These are phyloP conservation scores for Gadopsis marmoratus DNA, from an alignment of 2,797 vertebrate genomes.

Conservation along the genomic window DNA sequence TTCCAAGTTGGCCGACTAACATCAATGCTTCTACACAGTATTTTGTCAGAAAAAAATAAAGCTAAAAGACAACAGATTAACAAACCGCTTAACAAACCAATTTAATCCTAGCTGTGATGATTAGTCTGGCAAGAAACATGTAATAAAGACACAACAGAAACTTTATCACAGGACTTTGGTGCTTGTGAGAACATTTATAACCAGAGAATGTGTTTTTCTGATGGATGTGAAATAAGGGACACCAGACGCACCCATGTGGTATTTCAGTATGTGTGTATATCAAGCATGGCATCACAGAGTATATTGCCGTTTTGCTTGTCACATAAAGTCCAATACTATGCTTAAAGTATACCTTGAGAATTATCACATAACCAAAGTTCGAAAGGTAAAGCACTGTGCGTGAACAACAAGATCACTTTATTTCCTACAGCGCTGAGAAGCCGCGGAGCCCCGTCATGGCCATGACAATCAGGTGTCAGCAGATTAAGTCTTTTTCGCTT, in stretches of 20 bases:
- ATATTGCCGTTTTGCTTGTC: background rate
- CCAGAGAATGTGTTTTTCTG: background rate
- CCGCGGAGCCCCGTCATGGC: background rate
- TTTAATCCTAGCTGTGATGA: conserved; percentile 33
- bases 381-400: background rate
- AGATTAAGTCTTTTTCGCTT: background rate
- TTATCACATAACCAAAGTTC: background rate
- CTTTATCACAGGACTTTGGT: background rate
- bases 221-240: background rate
- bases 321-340: background rate
- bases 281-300: background rate
- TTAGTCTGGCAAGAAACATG: conserved; percentile 13
- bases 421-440: background rate
- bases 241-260: background rate
- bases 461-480: background rate
- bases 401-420: background rate
- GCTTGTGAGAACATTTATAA: background rate
- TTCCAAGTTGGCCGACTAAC: conserved; percentile 45
- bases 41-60: conserved; percentile 29
- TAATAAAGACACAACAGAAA: conserved; percentile 14
- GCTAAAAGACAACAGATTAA: conserved; percentile 43
- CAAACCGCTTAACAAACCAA: conserved; percentile 34
- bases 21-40: conserved; percentile 18
- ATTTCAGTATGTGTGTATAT: background rate
- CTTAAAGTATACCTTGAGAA: background rate